Evolutionary conservation across 92 coral and sea anemone genomes (phyloP), one percentile per base, ranked within the genome.

Genomic region (Zoanthus sansibaricus): DNA sequence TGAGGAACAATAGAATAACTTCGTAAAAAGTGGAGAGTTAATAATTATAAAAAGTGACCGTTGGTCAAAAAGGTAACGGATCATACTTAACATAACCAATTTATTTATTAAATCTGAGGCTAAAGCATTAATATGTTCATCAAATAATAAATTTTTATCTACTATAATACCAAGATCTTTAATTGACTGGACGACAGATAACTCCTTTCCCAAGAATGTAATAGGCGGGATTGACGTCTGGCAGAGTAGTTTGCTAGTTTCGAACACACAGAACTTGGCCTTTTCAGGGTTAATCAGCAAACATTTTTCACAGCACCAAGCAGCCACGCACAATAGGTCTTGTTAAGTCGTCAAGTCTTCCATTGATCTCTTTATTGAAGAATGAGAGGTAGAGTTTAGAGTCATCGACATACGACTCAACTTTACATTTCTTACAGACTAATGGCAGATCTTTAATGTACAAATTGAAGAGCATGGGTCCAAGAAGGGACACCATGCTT

Each of bases 271-370:
- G 42, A 37, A 1, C 42, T 37, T 37, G 42, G 42, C 1, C 42
- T 37, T 37, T 37, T 0, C 42, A 37, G 42, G 42, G 42, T 37
- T 37, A 37, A 37, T 37, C 42, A 37, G 77, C 7, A 82, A 71
- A 9, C 76, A 14, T 9, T 82, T 82, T 64, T 44, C 76, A 45
- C 78, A 83, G 30, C 87, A 70, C 87, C 67, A 83, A 48, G 77
- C 71, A 83, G 67, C 87, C 31, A 49, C 64, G 11, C 45, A 52
- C 11, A 42, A 31, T 67, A 83, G 30, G 64, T 70, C 78, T 33
- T 83, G 37, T 45, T 49, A 83, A 42, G 78, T 83, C 46, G 7
- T 69, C 66, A 4, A 82, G 74, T 30, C 55, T 77, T 66, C 30
- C 44, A 31, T 82, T 32, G 21, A 46, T 58, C 52, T 61, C 75